Base-by-base conservation (phyloP, 53 echinoderm and acorn worm species). In the Patiria pectinifera region DNA sequence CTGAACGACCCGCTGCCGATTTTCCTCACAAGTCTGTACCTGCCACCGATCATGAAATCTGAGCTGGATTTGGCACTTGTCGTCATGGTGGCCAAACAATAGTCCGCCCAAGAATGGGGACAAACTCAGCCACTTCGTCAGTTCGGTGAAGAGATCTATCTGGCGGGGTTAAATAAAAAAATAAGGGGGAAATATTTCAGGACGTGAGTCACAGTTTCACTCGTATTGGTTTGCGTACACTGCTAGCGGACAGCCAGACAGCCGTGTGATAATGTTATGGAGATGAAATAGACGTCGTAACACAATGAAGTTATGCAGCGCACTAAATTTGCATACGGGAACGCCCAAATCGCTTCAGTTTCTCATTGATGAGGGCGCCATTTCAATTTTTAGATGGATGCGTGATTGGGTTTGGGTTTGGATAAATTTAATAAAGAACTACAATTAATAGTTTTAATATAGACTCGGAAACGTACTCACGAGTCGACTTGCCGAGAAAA, bases 1-100 rank as follows among this genome's bases (percentile, higher is more conserved):
- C 98, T 96, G 84, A 98, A 98, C 78, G 98, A 98, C 74, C 98
- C 98, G 66, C 98, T 98, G 86, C 98, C 98, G 61, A 98, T 97
- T 92, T 98, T 98, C 61, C 97, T 87, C 59, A 98, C 97, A 18
- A 98, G 93, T 87, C 94, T 98, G 79, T 94, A 98, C 83, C 94
- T 96, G 44, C 97, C 97, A 81, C 90, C 90, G 69, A 90, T 82
- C 90, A 90, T 90, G 69, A 90, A 90, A 82, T 90, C 90, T 14
- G 90, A 90, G 81, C 80, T 90, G 90, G 90, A 90, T 69, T 90
- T 90, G n/a, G 90, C 90, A 81, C 90, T 90, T 7, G 62, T 84
- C 81, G 90, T 81, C 90, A 90, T 90, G 66, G 69, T 81, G 90
- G 81, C 78, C 26, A 24, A 78, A 19, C 15, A 24, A 58, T 26